Evolutionary conservation across 2,888 invertebrate species (phyloP), one percentile per base, ranked within the genome.

Genomic region (Apamea epomidion): DNA sequence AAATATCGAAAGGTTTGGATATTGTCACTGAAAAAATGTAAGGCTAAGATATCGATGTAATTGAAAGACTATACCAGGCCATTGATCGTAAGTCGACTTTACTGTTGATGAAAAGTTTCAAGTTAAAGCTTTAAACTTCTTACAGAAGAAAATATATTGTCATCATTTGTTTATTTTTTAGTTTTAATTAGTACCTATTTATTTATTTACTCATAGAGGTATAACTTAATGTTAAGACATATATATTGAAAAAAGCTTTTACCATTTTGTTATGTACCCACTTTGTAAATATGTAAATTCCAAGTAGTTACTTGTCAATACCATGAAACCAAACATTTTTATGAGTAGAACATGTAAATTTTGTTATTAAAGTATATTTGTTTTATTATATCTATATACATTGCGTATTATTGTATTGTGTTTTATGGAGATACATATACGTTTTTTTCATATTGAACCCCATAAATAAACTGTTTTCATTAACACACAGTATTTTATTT

Each of bases 231-330:
- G 48, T 51, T 90, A 84, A 83, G 88, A 77, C 79, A 83, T 83
- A 88, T 90, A 81, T 87, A 91, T 90, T 92, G 90, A 93, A 92
- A 90, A 91, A 94, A 93, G 93, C 93, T 94, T 95, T 94, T 95
- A 95, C 95, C 94, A 95, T 91, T 95, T 94, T 94, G 92, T 95
- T 95, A 87, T 78, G 80, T 79, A 95, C 91, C 94, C 92, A 92
- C 90, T 88, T 88, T 97, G 97, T 97, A 97, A 95, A 97, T 97
- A 97, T 97, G 97, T 97, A 97, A 96, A 97, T 96, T 95, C 94
- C 94, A 95, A 92, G 92, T 96, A 95, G 94, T 93, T 94, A 95
- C 93, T 95, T 92, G 93, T 95, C 94, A 94, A 95, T 96, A 96
- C 95, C 96, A 95, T 93, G 95, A 96, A 96, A 97, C 97, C 97